These are phyloP conservation scores for Lateolabrax maculatus DNA, from an alignment of 2,797 vertebrate species.

Conservation along the genomic window DNA sequence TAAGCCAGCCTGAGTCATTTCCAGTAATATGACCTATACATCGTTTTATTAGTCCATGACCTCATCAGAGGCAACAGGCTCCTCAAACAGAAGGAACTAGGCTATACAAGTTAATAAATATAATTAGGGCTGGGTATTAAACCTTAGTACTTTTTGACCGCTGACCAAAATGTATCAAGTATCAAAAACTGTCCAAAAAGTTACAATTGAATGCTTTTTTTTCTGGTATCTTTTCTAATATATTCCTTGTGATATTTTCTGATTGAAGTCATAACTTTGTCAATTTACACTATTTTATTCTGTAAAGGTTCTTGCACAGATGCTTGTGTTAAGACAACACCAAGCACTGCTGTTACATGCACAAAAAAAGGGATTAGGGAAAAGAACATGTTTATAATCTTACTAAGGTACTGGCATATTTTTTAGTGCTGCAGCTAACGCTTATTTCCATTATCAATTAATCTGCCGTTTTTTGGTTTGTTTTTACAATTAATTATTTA, in stretches of 20 bases:
- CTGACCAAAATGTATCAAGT: background rate
- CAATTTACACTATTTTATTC: background rate
- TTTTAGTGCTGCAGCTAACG: background rate
- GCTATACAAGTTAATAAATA: constrained; percentile 21
- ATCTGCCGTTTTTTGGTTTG: background rate
- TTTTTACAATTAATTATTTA: background rate
- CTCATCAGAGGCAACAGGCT: constrained; percentile 46
- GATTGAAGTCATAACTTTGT: background rate
- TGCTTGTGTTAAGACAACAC: constrained; percentile 1
- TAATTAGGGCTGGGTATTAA: background rate
- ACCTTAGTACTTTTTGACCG: background rate
- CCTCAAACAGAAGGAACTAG: constrained; percentile 25
- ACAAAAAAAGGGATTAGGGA: background rate
- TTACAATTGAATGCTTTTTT: background rate
- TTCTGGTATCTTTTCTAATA: no score
- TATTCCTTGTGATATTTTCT: background rate
- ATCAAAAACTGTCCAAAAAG: background rate
- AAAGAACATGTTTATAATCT: background rate
- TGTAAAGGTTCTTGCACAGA: background rate
- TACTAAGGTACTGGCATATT: background rate
- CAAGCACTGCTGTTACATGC: background rate
- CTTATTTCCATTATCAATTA: background rate
- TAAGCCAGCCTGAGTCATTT: constrained; percentile 61
- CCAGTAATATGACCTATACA: constrained; percentile 54
- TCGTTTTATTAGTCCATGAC: constrained; percentile 45